Base-by-base conservation (phyloP, 1,140 invertebrate species). In the Acromyrmex heyeri region DNA sequence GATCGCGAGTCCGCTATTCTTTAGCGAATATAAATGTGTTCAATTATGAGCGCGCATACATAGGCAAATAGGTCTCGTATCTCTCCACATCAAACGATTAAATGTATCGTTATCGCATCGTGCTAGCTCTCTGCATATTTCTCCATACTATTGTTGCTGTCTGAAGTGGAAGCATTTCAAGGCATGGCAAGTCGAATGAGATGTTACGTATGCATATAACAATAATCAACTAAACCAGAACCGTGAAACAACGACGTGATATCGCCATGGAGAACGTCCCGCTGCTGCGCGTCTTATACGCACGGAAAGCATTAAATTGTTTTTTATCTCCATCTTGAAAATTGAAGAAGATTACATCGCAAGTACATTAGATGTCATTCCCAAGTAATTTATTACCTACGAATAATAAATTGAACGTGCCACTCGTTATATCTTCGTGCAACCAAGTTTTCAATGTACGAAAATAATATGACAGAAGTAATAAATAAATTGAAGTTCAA, bases 21-120 rank as follows among this genome's bases (percentile, higher is more conserved):
- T 86, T 76, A 70, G 30, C 65, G 78, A 85, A 90, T 86, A 83
- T 83, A 79, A 88, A 90, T 87, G 59, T 24, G 70, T 82, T 87
- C 76, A 38, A 90, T 90, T 87, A 79, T 38, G n/a, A 21, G 69
- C 27, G 61, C 38, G 55, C 8, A 50, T 53, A 44, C 3, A 34
- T 21, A 44, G 24, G 16, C 67, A 34, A 69, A 78, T 57, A 21
- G 34, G 14, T 24, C 34, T 10, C 48, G n/a, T 72, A 44, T 76
- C 34, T 76, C 34, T 55, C 27, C 16, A 27, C 75, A 44, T 83
- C 88, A 59, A 90, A 53, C 77, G 77, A 53, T 67, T 76, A 70
- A 82, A 78, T 30, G 69, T 64, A 50, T 34, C 48, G 21, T 44
- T 64, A 50, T 34, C 48, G 21, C 30, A 18, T 16, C 12, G 30